Conservation (phyloP, 2,888 invertebrate genomes). For the Idaea biselata region DNA sequence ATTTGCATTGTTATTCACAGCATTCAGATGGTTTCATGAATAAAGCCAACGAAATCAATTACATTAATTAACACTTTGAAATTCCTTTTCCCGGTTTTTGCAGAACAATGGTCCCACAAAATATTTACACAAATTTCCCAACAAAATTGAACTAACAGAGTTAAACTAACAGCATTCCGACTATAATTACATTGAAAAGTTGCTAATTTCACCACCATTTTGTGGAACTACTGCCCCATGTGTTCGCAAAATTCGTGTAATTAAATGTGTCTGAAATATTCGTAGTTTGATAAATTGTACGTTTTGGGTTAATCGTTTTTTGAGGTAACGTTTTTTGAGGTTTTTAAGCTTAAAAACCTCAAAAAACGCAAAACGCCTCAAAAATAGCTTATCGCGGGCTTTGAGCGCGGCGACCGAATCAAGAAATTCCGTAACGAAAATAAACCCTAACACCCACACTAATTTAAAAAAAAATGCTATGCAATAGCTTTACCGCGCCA, state of each 20-base stretch:
- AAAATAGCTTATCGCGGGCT: too few relatives aligned
- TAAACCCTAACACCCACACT: too few relatives aligned
- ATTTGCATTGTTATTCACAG: not conserved
- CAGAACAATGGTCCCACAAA: conserved; percentile 6
- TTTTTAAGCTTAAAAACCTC: too few relatives aligned
- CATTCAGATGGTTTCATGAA: not conserved
- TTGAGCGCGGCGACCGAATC: too few relatives aligned
- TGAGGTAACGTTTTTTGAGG: too few relatives aligned
- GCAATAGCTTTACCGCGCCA: too few relatives aligned
- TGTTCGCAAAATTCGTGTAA: conserved; percentile 34
- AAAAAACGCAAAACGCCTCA: too few relatives aligned
- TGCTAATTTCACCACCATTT: conserved; percentile 37
- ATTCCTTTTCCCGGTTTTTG: not conserved
- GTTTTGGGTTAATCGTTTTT: not conserved
- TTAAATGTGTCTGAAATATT: conserved; percentile 35
- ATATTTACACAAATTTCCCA: conserved; percentile 17
- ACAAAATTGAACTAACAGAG: conserved; percentile 16
- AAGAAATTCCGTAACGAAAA: too few relatives aligned
- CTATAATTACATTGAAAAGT: conserved; percentile 45
- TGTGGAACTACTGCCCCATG: conserved; percentile 28
- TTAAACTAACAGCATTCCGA: conserved; percentile 21
- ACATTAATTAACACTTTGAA: conserved; percentile 2
- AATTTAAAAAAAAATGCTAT: too few relatives aligned
- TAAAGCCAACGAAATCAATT: conserved; percentile 9
- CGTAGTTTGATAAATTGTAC: conserved; percentile 4